Base-by-base conservation (phyloP, 2,113 vertebrate genomes). In the Epinephelus moara region DNA sequence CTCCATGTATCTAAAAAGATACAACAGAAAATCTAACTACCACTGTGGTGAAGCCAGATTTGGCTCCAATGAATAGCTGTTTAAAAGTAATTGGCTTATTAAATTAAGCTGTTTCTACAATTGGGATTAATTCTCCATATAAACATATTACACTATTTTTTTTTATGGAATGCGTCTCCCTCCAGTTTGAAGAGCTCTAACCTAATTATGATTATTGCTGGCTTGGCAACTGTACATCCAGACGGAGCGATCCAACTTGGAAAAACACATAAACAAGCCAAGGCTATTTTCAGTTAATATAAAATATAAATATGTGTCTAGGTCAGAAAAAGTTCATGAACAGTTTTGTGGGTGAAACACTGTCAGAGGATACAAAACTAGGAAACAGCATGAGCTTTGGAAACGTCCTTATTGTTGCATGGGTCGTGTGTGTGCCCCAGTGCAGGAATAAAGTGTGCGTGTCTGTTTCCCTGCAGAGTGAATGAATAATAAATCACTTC, bases 401-500 rank as follows among this genome's bases (percentile, higher is more conserved):
- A 52, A 60, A 70, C 9, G 63, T 59, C 68, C 23, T 66, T 56
- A 9, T 55, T 75, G 30, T 56, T 18, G n/a, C 23, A 68, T 73
- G 13, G 47, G n/a, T 21, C 12, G 21, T 30, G 25, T 23, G 47
- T 73, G 60, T 52, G 63, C 33, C 15, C 67, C 52, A 66, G 55
- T 9, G 17, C 21, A 75, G 77, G 50, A 66, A 72, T 55, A 70
- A 42, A 76, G 52, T 50, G 55, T 55, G 42, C 30, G 27, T 70
- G 81, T 76, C 56, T 49, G 68, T 87, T 81, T 84, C 79, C 74
- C 77, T 84, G 67, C 83, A 85, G 79, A 91, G 77, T 30, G 60
- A 86, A 90, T 91, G 37, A 91, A 90, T 86, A 87, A 91, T 89
- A 85, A 80, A 93, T 87, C 6, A 60, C 75, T 68, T 49, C 47